Evolutionary conservation across 2,113 vertebrate species (phyloP), one percentile per base, ranked within the genome.

Genomic region (Cromileptes altivelis): DNA sequence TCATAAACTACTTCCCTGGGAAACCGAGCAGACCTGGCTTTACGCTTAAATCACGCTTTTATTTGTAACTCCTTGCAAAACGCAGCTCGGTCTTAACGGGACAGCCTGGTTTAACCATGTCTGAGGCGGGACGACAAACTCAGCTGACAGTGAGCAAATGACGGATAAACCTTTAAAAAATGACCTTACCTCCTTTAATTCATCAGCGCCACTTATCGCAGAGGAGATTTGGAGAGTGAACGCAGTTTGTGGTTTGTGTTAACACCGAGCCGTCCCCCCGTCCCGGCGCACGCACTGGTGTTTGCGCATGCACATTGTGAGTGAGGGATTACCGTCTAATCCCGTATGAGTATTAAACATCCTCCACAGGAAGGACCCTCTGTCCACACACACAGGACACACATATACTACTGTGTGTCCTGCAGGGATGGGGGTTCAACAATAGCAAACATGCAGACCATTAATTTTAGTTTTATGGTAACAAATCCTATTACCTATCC

Each of bases 241-340:
- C 33, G 75, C 75, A 57, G 70, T 63, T 61, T 61, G 68, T 58
- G 1, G 70, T 58, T 77, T 67, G 78, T 27, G 53, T 80, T 67
- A 58, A 50, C 37, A 61, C 40, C 56, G 81, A 37, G 17, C 19
- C 45, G 74, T 61, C 79, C 45, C 33, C 65, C 49, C 53, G 37
- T 10, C 64, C 30, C 11, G 25, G 23, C 21, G 33, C 88, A 65
- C 87, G 77, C 82, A 78, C 84, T 27, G 60, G 37, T 53, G 33
- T 89, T 73, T 85, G 91, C 91, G 91, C 93, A 90, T 92, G 92
- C 90, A 88, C 93, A 75, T 33, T 85, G 81, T 18, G 81, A 70
- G 21, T 4, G 52, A 18, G 81, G 90, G 92, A 93, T 93, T 93
- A 93, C 56, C 3, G 57, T 82, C 49, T 94, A 93, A 93, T 91